Conservation (phyloP, 2,888 invertebrate species). For the Octodonta nipae region DNA sequence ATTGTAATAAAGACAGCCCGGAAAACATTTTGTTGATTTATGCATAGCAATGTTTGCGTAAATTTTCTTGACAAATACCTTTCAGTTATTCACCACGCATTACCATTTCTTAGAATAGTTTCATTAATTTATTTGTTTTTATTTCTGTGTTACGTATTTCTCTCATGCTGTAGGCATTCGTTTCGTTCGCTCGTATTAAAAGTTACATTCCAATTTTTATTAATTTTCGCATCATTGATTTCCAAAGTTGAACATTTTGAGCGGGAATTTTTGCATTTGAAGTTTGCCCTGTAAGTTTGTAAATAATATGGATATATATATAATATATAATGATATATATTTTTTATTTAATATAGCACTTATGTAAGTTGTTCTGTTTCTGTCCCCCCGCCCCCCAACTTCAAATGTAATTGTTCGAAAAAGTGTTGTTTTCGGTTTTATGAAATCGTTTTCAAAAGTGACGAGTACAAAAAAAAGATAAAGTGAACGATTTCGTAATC, state of each 20-base stretch:
- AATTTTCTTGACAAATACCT: no score
- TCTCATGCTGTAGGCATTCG: conserved; percentile 22
- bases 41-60: no score
- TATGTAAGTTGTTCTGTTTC: conserved; percentile 11
- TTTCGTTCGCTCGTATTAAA: no score
- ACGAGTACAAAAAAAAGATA: conserved; percentile 26
- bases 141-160: conserved; percentile 18
- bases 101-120: conserved; percentile 17
- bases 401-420: conserved; percentile 22
- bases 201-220: conserved; percentile 29
- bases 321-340: no score
- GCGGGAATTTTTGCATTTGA: conserved; percentile 21
- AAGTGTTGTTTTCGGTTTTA: conserved; percentile 24
- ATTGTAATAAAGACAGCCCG: no score
- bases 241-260: conserved; percentile 7
- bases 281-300: conserved; percentile 14
- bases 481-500: conserved; percentile 28
- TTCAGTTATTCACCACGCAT: conserved; percentile 16
- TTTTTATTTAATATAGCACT: conserved; percentile 15
- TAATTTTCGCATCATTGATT: conserved; percentile 7
- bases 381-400: conserved; percentile 13
- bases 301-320: no score
- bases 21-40: no score
- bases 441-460: conserved; percentile 25
- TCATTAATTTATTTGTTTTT: conserved; percentile 25